Evolutionary conservation across 2,797 vertebrate species (phyloP).

Genomic region (Enteromius anoplus): DNA sequence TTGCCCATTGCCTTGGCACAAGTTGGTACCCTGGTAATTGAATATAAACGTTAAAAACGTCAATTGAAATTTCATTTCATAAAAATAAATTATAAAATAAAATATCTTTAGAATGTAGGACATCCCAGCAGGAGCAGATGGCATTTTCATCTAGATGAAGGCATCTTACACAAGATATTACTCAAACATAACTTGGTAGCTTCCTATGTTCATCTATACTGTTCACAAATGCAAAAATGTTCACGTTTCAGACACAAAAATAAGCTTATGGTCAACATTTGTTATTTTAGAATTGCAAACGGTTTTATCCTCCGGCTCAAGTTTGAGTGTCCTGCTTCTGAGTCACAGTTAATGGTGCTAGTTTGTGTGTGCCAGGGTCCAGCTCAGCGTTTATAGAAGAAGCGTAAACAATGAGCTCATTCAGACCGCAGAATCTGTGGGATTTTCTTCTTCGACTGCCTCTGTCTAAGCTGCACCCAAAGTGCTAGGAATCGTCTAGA

Average conservation of each 20-base stretch:
- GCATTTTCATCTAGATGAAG: no score
- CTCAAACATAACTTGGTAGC: background rate
- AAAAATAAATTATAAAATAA: no score
- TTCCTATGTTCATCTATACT: background rate
- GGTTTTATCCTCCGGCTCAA: background rate
- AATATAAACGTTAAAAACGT: background rate
- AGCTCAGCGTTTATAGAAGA: slow-evolving; percentile 38
- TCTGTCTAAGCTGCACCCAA: slow-evolving; percentile 6
- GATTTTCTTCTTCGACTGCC: slow-evolving; percentile 23
- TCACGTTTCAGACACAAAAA: background rate
- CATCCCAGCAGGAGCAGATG: no score
- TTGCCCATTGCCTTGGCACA: background rate
- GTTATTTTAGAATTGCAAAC: background rate
- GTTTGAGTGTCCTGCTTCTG: background rate
- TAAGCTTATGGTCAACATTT: background rate
- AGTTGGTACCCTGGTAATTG: background rate
- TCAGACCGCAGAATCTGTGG: slow-evolving; percentile 35
- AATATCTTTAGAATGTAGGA: background rate
- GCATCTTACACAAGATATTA: background rate
- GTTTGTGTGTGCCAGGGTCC: slow-evolving; percentile 10
- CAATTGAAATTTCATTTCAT: background rate
- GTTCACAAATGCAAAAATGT: background rate
- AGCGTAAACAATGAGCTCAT: slow-evolving; percentile 48
- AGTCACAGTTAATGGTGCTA: background rate
- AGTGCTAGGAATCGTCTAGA: slow-evolving; percentile 14